A percentile compares a stretch with the other conserved stretches of the same genome.
phyloP scores from a whole-genome alignment of 2,797 vertebrate genomes.

The Danionella dracula region DNA sequence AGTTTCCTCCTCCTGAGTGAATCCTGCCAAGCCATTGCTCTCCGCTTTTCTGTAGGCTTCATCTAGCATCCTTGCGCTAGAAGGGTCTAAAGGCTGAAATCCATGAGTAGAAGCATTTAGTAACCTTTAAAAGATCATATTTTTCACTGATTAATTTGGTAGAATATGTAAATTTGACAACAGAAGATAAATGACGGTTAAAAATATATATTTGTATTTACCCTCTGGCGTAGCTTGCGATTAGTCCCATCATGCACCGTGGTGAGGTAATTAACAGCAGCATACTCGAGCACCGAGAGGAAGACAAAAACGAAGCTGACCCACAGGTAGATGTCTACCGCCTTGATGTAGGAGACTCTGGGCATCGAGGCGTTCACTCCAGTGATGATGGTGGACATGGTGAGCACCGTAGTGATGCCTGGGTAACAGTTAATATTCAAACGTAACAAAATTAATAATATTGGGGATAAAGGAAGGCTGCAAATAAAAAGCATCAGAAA shows the following conservation, averaged over 20 bases:
- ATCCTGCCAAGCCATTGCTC: constrained; percentile 85
- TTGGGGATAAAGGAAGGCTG: too few relatives aligned
- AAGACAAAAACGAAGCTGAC: constrained; percentile 77
- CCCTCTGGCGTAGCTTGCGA: constrained; percentile 71
- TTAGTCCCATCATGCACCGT: constrained; percentile 81
- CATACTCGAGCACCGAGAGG: constrained; percentile 72
- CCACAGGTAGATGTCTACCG: constrained; percentile 77
- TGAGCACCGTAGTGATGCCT: constrained; percentile 77
- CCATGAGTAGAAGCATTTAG: background rate
- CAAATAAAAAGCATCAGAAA: too few relatives aligned
- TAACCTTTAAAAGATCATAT: background rate
- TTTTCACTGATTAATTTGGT: too few relatives aligned
- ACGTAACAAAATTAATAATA: too few relatives aligned
- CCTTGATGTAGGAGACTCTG: constrained; percentile 76
- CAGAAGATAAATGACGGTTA: too few relatives aligned
- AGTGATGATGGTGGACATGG: constrained; percentile 78
- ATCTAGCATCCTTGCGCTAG: constrained; percentile 79
- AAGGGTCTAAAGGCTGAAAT: constrained; percentile 69
- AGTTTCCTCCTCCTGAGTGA: constrained; percentile 74
- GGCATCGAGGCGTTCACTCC: constrained; percentile 78
- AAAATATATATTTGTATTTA: constrained; percentile 39
- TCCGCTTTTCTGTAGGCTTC: constrained; percentile 84
- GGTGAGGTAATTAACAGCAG: constrained; percentile 79
- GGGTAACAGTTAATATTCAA: background rate
- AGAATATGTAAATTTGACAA: too few relatives aligned